Conservation (phyloP, 23 tunicate species). For the Oikopleura vanhoeffeni region DNA sequence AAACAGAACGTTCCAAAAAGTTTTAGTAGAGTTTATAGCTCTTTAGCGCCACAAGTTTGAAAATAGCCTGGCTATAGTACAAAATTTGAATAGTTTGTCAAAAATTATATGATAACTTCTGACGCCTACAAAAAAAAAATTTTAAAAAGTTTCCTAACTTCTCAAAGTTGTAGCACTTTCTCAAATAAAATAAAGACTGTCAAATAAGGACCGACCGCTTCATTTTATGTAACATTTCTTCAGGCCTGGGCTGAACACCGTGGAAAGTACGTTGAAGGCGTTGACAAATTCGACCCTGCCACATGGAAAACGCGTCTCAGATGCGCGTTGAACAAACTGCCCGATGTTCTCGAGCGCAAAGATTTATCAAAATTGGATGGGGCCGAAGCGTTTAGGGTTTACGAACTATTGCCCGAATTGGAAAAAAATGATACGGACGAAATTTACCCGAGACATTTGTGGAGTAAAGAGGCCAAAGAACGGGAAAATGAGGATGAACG, state of each 20-base stretch:
- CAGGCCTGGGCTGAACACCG: slow-evolving; percentile 95
- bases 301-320: slow-evolving; percentile 86
- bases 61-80: too few relatives aligned
- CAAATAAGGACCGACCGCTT: too few relatives aligned
- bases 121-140: too few relatives aligned
- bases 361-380: slow-evolving; percentile 52
- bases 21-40: too few relatives aligned
- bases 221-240: background rate
- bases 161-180: too few relatives aligned
- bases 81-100: too few relatives aligned
- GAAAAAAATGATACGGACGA: slow-evolving; percentile 34
- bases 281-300: slow-evolving; percentile 74
- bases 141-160: too few relatives aligned
- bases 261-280: slow-evolving; percentile 60
- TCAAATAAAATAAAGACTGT: too few relatives aligned
- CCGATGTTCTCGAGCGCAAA: slow-evolving; percentile 58
- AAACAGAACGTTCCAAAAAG: too few relatives aligned
- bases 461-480: background rate
- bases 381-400: slow-evolving; percentile 61
- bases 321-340: slow-evolving; percentile 82
- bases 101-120: too few relatives aligned
- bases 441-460: background rate
- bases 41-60: too few relatives aligned
- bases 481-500: background rate
- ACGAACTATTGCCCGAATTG: slow-evolving; percentile 62